Base-by-base conservation (phyloP, 2,113 vertebrate species). In the Stigmatopora nigra region DNA sequence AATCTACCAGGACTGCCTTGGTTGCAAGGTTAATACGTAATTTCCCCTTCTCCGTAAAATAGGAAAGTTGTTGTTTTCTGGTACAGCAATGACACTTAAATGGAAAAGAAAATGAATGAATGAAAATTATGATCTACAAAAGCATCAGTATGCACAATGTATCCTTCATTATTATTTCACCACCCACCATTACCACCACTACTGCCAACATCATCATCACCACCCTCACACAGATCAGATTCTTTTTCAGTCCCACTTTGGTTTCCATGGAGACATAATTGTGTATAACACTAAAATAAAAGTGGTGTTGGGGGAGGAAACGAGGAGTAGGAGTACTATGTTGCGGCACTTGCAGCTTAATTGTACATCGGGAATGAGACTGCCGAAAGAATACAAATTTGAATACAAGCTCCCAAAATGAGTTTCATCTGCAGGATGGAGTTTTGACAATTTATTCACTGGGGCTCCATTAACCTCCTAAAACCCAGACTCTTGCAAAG, bases 191-290 rank as follows among this genome's bases (percentile, higher is more conserved):
- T 68, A 72, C 57, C 63, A 67, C 64, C 68, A 69, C 73, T 64
- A 70, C 73, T 64, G 69, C 73, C 79, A 70, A 55, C 65, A 65
- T 61, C 68, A 64, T 69, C 75, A 71, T 67, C 67, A 46, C 74
- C 53, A 13, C 78, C 80, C 69, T 73, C 84, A 65, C 79, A 69
- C 4, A 20, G 7, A 57, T 63, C 25, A 41, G 38, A 41, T 41
- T 73, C 65, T 75, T 52, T 71, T 72, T 71, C 68, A 68, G 61
- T 36, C 65, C 78, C 72, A 52, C 60, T 22, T 64, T 53, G 75
- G 82, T 84, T 70, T 75, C 63, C 76, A 81, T 78, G 82, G 82
- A 78, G 75, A 84, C 80, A 61, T 11, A 77, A 48, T 82, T 84
- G 81, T 80, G 70, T 82, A 78, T 79, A 74, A 60, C 48, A 56